Evolutionary conservation across 2,888 invertebrate species (phyloP).

Genomic region (Anodontia alba): DNA sequence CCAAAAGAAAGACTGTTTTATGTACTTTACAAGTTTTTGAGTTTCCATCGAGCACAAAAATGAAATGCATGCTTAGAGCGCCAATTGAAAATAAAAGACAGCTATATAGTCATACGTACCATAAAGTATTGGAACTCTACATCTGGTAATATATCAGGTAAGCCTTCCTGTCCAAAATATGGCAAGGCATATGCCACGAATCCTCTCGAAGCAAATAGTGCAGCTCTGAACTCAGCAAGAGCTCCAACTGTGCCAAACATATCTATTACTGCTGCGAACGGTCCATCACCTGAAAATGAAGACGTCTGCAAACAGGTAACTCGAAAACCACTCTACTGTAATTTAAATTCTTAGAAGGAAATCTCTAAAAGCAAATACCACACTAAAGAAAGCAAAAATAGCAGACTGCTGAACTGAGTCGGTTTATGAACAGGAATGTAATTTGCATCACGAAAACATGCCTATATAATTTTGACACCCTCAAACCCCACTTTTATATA

Average conservation of each 20-base stretch:
- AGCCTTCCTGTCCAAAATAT: slow-evolving; percentile 73
- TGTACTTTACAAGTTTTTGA: no score
- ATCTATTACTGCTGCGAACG: slow-evolving; percentile 78
- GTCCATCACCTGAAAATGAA: slow-evolving; percentile 66
- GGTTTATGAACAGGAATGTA: no score
- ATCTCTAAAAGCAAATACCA: neutral
- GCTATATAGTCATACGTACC: no score
- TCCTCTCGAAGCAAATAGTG: slow-evolving; percentile 77
- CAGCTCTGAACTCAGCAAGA: slow-evolving; percentile 71
- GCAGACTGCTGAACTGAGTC: neutral
- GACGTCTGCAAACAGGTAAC: no score
- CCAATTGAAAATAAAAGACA: no score
- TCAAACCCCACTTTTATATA: no score
- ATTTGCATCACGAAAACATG: no score
- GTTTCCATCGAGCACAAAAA: no score
- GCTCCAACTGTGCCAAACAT: slow-evolving; percentile 78
- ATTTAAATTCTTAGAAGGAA: no score
- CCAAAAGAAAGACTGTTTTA: no score
- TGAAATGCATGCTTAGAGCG: no score
- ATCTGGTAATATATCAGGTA: slow-evolving; percentile 46
- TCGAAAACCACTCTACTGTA: neutral
- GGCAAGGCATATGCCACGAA: slow-evolving; percentile 72
- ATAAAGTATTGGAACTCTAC: slow-evolving; percentile 66
- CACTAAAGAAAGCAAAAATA: neutral
- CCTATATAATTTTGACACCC: no score